Base-by-base conservation (phyloP, 2,797 vertebrate species). In the Clarias laeviceps region DNA sequence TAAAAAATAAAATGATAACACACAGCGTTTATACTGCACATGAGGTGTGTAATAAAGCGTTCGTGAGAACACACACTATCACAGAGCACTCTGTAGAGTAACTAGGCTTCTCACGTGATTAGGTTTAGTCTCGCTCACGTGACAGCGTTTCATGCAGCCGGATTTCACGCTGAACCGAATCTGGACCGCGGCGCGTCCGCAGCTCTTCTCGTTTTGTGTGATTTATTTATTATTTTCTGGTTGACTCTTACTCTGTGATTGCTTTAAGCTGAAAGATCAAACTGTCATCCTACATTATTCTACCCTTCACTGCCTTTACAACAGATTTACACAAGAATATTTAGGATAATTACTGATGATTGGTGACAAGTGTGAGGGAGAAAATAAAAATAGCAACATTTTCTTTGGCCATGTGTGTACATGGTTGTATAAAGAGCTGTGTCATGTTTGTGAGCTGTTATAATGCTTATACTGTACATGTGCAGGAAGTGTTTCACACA, bases 241-340 rank as follows among this genome's bases (percentile, higher is more conserved):
- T 70, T n/a, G 90, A 92, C 91, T 94, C 92, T 95, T 96, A 94
- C 94, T 94, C 94, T 95, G 90, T 89, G 93, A 93, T 94, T 94
- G 93, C 93, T 94, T 93, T 94, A 93, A 88, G 92, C 92, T 91
- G 9, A 37, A 83, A n/a, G 20, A 37, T 64, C 32, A 40, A 54
- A 64, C 24, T 66, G n/a, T 65, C 37, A 18, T 45, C 29, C 84
- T 90, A 85, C 24, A 70, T 50, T 89, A 64, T 90, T 86, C 77
- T 77, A 74, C n/a, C 80, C 64, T 57, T 62, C 87, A 70, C 83
- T 88, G 87, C 18, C 69, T 45, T 77, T 20, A 24, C 12, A 12
- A 22, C 11, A 56, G 34, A 76, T 50, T 5, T 4, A 37, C 8
- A 15, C 14, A 79, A 54, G 50, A 3, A 14, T 8, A 37, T 61